Evolutionary conservation across 2,888 invertebrate species (phyloP), one percentile per base, ranked within the genome.

Genomic region (Fissipunctia ypsillon): DNA sequence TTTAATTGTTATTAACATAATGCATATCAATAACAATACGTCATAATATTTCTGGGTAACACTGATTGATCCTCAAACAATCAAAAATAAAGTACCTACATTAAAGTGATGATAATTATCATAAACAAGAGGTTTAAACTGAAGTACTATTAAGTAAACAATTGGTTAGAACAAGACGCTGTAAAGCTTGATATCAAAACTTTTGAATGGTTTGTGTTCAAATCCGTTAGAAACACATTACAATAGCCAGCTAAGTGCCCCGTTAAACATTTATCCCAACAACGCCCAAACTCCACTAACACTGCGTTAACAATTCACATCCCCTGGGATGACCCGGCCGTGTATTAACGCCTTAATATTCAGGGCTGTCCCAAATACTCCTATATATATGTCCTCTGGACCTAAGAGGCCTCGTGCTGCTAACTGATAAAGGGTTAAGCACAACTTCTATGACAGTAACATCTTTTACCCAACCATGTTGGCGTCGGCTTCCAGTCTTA

Each of bases 291-390:
- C 63, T 78, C 69, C 38, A 50, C 43, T 70, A 69, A 74, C 66
- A 60, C 70, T 25, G 38, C 7, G 52, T 75, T 78, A 77, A 81
- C 77, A 78, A 85, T 80, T 64, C 71, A 75, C 19, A 52, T 76
- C 81, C 61, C 76, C 10, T 0, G 28, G 22, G 67, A 80, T 66
- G 57, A 73, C 22, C 61, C 43, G 45, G 1, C 31, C 41, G 43
- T 52, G 73, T 76, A 52, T 80, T 71, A 83, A 61, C 50, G 67
- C 59, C 38, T 70, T 68, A 52, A 73, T 77, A 67, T 59, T 76
- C 12, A 78, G 78, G 71, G 75, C n/a, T 78, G 66, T 65, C 70
- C 67, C 45, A 50, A 65, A 60, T 22, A 38, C 59, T 52, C n/a
- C n/a, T n/a, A n/a, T n/a, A n/a, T n/a, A n/a, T n/a, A n/a, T n/a